phyloP scores from a whole-genome alignment of 2,797 vertebrate species.

The Gymnothorax reevesii region DNA sequence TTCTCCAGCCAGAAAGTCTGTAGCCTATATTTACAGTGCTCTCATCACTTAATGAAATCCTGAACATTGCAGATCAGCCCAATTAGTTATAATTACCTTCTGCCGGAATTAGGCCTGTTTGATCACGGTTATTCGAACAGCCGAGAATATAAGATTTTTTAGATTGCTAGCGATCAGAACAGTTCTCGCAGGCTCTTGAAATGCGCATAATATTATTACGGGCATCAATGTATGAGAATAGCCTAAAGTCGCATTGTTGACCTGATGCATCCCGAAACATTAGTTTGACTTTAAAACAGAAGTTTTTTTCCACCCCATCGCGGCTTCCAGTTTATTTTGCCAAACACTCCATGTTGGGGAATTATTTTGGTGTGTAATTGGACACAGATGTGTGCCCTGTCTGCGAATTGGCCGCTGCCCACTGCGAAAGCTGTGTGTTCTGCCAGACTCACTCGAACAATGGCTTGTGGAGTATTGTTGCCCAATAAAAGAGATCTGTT shows the following conservation, averaged over 20 bases:
- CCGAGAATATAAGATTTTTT: not conserved
- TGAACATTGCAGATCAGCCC: not conserved
- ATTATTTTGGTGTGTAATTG: conserved; percentile 69
- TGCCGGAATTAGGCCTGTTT: conserved; percentile 8
- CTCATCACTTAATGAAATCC: not conserved
- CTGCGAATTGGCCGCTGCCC: conserved; percentile 58
- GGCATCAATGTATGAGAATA: conserved; percentile 29
- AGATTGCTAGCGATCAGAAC: not conserved
- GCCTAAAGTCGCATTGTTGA: conserved; percentile 36
- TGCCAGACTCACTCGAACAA: conserved; percentile 19
- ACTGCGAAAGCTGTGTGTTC: conserved; percentile 8
- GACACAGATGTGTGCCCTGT: conserved; percentile 71
- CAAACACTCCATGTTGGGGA: conserved; percentile 32
- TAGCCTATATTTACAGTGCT: not conserved
- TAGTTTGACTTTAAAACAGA: conserved; percentile 51
- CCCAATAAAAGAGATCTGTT: not conserved
- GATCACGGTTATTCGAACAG: conserved; percentile 49
- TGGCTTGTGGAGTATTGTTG: not conserved
- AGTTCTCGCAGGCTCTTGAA: not conserved
- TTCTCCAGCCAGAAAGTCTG: not conserved
- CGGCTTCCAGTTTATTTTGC: conserved; percentile 53
- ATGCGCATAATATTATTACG: not conserved
- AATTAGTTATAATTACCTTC: not conserved
- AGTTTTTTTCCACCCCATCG: conserved; percentile 49
- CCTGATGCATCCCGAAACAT: conserved; percentile 51